Base-by-base conservation (phyloP, 2,797 vertebrate genomes). In the Gallirallus australis region DNA sequence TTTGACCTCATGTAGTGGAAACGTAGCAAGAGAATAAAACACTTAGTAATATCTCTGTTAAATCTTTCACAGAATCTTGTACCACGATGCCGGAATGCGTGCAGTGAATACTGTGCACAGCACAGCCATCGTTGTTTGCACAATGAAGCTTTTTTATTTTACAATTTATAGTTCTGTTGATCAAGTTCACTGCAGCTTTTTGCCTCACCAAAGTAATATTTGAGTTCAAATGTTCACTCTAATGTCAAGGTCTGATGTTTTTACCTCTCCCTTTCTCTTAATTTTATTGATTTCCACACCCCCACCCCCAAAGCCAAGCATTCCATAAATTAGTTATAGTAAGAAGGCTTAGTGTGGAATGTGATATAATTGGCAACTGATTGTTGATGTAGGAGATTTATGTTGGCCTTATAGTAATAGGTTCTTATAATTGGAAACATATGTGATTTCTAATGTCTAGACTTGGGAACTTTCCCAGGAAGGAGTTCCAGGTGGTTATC, bases 381-480 rank as follows among this genome's bases (percentile, higher is more conserved):
- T 68, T 92, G 95, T 96, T 96, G 94, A 95, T 97, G 82, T 70
- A 96, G 95, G 97, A 97, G 94, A 96, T 97, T 96, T 96, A 93
- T 93, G 90, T 93, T 54, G 50, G 89, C 94, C 94, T 80, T 93
- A 86, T 78, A 94, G 90, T 81, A 96, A 95, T 93, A 86, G 78
- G 95, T 96, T 70, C 87, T 94, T 93, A 75, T 95, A 98, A 98
- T 93, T 94, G 93, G 94, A 97, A 98, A 95, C 98, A 97, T 78
- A 96, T 96, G 97, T 95, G 95, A 95, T 95, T 97, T 93, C 86
- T 82, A 76, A 57, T 95, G 97, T 98, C 98, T 98, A 98, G 97
- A 98, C 97, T 98, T 97, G 97, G 96, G 97, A 95, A 96, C 95
- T 96, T 97, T 98, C 98, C 97, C 97, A 96, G 94, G 96, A 96